Evolutionary conservation across 2,797 vertebrate species (phyloP).

Genomic region (Aulostomus chinensis): DNA sequence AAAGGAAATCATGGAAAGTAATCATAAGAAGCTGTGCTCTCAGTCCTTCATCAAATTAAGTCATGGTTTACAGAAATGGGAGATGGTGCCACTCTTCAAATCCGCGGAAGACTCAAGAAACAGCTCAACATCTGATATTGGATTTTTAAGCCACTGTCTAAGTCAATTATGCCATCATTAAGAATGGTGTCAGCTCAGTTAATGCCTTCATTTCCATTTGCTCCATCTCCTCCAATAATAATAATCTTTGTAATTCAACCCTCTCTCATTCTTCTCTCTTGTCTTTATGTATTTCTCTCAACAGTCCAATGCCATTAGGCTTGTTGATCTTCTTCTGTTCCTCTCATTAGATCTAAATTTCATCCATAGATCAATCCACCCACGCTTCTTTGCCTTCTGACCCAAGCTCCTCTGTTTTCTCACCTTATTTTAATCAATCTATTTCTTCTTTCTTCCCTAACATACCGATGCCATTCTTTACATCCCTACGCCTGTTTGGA

Average conservation of each 20-base stretch:
- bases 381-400: no score
- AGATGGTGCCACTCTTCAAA: neutral
- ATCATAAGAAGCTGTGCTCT: no score
- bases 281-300: slow-evolving; percentile 22
- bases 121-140: slow-evolving; percentile 33
- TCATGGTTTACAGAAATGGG: slow-evolving; percentile 1
- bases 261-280: slow-evolving; percentile 23
- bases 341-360: slow-evolving; percentile 46
- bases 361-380: slow-evolving; percentile 38
- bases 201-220: slow-evolving; percentile 54
- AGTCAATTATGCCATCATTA: slow-evolving; percentile 55
- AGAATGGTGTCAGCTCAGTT: slow-evolving; percentile 42
- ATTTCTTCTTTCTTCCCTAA: slow-evolving; percentile 11
- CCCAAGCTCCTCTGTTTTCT: slow-evolving; percentile 14
- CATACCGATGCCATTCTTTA: no score
- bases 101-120: slow-evolving; percentile 12
- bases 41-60: neutral
- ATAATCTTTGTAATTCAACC: slow-evolving; percentile 36
- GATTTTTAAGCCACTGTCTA: slow-evolving; percentile 36
- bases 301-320: slow-evolving; percentile 31
- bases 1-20: neutral
- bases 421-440: neutral
- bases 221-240: slow-evolving; percentile 40
- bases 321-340: slow-evolving; percentile 34
- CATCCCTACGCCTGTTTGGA: no score